A percentile compares a stretch with the other conserved stretches of the same genome.
Conservation (phyloP, 1,140 invertebrate species). For the Diprion similis region DNA sequence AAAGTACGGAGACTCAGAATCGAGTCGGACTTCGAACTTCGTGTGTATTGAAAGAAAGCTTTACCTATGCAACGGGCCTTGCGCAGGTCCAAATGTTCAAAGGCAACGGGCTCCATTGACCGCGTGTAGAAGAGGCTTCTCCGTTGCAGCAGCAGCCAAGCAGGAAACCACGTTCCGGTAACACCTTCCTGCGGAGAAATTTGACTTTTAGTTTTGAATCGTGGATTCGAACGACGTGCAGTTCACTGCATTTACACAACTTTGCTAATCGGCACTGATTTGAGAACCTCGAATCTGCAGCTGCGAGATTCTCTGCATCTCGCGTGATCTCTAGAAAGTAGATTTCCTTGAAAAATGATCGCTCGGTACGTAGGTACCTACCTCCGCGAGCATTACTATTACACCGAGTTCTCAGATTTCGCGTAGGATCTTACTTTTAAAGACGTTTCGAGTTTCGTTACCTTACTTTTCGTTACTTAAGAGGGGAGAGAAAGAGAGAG, state of each 20-base stretch:
- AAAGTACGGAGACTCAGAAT: too few relatives aligned
- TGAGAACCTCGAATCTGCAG: too few relatives aligned
- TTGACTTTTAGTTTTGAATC: neutral
- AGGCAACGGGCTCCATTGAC: conserved; percentile 52
- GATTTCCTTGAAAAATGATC: conserved; percentile 1
- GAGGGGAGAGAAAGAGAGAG: too few relatives aligned
- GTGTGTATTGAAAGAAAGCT: conserved; percentile 35
- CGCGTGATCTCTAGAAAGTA: neutral
- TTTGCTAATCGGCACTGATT: too few relatives aligned
- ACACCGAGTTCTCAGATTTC: neutral
- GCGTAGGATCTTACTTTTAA: neutral
- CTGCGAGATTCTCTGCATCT: too few relatives aligned
- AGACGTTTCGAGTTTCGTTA: neutral
- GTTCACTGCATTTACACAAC: neutral
- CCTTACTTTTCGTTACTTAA: too few relatives aligned
- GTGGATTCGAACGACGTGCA: conserved; percentile 8
- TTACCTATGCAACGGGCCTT: conserved; percentile 83
- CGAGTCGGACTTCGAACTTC: neutral
- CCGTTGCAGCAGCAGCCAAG: conserved; percentile 79
- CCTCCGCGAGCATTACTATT: neutral
- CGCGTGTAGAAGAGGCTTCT: conserved; percentile 73
- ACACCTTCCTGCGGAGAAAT: conserved; percentile 63
- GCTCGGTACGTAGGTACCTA: neutral
- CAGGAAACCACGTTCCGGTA: conserved; percentile 74
- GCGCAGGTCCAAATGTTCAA: conserved; percentile 75